Evolutionary conservation across 2,888 invertebrate genomes (phyloP), one percentile per base, ranked within the genome.

Genomic region (Orgyia antiqua): DNA sequence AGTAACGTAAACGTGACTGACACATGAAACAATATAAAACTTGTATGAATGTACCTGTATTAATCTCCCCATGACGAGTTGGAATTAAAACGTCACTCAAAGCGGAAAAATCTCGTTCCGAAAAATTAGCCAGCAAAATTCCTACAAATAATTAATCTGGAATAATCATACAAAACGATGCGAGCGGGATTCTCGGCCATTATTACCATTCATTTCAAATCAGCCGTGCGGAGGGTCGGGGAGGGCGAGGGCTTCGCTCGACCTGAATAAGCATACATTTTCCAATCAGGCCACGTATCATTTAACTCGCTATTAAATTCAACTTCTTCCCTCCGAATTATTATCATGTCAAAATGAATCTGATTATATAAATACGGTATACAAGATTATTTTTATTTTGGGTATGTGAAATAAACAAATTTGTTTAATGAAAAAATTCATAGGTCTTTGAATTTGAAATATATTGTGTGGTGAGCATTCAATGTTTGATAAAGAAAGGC

Each of bases 201-300:
- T 84, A 86, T 86, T 84, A 75, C 80, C 83, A 86, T 84, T 86
- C 86, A 84, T 84, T 86, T 83, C 75, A 83, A 84, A 83, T 79
- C 83, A 82, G 75, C 77, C 86, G 78, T 77, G 72, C 74, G 72
- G 71, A 71, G 75, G 73, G 68, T 56, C 47, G 69, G 68, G 69
- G 63, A 67, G 50, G 68, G 63, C 43, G 58, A 45, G 58, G 60
- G 66, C 60, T 59, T 55, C 64, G 68, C 62, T 65, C 79, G 79
- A 76, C 76, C 77, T 84, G 86, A 86, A 86, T 84, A 83, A 83
- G 76, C 83, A 83, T 83, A 86, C 83, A 84, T 84, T 86, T 86
- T 86, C 86, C 86, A 86, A 84, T 86, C 83, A 84, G 78, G 71
- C 68, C 82, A 86, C 86, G 86, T 86, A 83, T 84, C 83, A 86